Base-by-base conservation (phyloP, 2,888 invertebrate genomes). In the Bombylius discolor region DNA sequence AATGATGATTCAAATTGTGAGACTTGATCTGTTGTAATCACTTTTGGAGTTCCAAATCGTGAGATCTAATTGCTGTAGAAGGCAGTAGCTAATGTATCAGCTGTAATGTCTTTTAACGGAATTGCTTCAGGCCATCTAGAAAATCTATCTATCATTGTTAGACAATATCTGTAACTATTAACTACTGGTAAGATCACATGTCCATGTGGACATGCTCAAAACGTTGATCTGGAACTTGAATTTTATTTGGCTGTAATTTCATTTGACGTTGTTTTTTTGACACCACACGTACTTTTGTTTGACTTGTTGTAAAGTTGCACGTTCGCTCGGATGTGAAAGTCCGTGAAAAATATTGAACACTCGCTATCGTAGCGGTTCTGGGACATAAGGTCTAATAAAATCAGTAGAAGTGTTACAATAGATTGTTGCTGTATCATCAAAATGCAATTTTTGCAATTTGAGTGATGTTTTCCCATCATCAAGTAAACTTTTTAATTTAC, bases 41-140 rank as follows among this genome's bases (percentile, higher is more conserved):
- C 51, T 33, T 33, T 32, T 7, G 59, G 59, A 23, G 51, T 39
- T 13, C 57, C 59, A 36, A 50, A 58, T 33, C 51, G 32, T 5
- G 55, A 23, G 8, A 58, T 53, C 55, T 51, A 58, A 9, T 53
- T 12, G 3, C 11, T 14, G 31, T 39, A 52, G 1, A 56, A 8
- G 1, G 56, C 57, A 4, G 53, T 49, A 1, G 62, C 63, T 0
- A 64, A 59, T 6, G 63, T 61, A 23, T 57, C 49, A n/a, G 57
- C 53, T 11, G 34, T 44, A 13, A 55, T 53, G 23, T 60, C 48
- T 6, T 7, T 5, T 7, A 60, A 39, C 8, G 55, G 59, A 36
- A 52, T 47, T 4, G 57, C 57, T 12, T 51, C 49, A 5, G 57
- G 55, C 59, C 54, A 58, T 14, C 55, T 44, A 3, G 57, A 49